phyloP scores from a whole-genome alignment of 2,797 vertebrate genomes.

The Gymnothorax javanicus region DNA sequence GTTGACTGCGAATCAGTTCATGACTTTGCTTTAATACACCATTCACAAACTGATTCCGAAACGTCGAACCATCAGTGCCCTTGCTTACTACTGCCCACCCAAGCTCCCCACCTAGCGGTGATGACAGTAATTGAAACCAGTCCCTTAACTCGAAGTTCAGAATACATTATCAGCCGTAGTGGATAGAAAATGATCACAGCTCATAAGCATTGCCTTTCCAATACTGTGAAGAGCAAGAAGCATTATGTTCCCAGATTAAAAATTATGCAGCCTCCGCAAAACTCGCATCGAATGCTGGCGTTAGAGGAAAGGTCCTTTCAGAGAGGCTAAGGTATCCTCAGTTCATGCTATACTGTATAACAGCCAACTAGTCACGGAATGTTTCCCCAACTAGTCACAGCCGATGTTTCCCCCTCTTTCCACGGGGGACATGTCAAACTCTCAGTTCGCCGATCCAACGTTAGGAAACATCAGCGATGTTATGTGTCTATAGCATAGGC shows the following conservation, averaged over 20 bases:
- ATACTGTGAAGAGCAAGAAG: too few relatives aligned
- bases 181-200: neutral
- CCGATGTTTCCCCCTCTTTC: neutral
- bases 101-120: neutral
- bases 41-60: neutral
- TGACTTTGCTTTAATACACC: neutral
- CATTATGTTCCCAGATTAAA: neutral
- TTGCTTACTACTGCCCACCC: neutral
- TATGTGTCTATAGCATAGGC: neutral
- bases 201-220: neutral
- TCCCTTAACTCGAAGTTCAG: neutral
- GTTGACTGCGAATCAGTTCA: neutral
- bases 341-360: too few relatives aligned
- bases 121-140: neutral
- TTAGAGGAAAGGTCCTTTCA: neutral
- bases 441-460: neutral
- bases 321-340: neutral
- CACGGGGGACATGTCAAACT: neutral
- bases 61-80: neutral
- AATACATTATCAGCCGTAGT: neutral
- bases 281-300: neutral
- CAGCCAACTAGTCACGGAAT: too few relatives aligned
- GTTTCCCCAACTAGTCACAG: neutral
- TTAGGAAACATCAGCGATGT: neutral
- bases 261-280: neutral